Evolutionary conservation across 2,797 vertebrate species (phyloP).

Genomic region (Gymnopithys bicolor): DNA sequence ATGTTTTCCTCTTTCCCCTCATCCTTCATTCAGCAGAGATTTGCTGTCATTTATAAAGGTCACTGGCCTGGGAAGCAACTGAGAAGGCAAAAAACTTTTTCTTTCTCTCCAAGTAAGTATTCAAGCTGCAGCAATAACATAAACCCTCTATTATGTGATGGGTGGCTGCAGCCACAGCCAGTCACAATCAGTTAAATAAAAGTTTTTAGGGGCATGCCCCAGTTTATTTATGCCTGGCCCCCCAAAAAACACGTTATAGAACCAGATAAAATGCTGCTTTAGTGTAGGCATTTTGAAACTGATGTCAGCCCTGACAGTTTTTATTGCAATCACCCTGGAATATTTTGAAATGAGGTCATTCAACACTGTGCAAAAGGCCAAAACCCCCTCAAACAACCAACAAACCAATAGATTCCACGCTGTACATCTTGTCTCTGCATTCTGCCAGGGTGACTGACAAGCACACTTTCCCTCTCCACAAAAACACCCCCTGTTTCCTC

Average conservation of each 20-base stretch:
- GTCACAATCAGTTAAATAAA: neutral
- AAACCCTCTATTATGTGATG: neutral
- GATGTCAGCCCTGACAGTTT: neutral
- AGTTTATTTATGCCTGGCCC: neutral
- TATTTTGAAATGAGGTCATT: neutral
- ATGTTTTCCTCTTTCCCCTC: conserved; percentile 79
- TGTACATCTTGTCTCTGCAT: neutral
- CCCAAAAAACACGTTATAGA: neutral
- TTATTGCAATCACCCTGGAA: fast-evolving
- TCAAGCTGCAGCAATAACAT: neutral
- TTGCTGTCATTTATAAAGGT: conserved; percentile 80
- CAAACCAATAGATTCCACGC: neutral
- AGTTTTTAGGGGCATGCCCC: neutral
- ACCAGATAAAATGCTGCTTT: neutral
- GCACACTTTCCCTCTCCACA: neutral
- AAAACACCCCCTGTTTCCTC: neutral
- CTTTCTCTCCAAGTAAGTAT: neutral
- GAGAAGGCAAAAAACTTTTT: conserved; percentile 56
- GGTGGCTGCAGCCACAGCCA: neutral
- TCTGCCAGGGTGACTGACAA: neutral
- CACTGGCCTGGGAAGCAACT: conserved; percentile 65
- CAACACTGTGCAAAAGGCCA: neutral
- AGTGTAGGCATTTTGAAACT: neutral
- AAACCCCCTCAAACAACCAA: neutral
- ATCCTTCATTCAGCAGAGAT: conserved; percentile 76